Conservation (phyloP, 2,797 vertebrate genomes). For the Acrossocheilus fasciatus region DNA sequence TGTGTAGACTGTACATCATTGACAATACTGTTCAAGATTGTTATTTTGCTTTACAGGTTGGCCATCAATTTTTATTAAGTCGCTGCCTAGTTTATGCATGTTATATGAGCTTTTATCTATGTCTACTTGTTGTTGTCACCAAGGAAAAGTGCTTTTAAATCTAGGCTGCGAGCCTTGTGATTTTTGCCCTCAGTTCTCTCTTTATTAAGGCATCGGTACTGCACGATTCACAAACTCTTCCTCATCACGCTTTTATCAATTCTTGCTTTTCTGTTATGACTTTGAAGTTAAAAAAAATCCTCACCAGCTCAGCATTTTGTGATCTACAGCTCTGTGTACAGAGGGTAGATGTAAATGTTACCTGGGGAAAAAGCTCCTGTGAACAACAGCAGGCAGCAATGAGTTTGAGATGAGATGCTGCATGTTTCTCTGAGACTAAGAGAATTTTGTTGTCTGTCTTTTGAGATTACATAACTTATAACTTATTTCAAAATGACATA, state of each 20-base stretch:
- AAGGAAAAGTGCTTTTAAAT: not conserved
- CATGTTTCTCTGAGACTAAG: slow-evolving; percentile 20
- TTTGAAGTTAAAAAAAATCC: slow-evolving; percentile 3
- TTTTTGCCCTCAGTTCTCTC: not conserved
- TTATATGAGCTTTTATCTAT: not conserved
- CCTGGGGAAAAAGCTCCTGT: not conserved
- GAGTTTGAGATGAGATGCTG: slow-evolving; percentile 15
- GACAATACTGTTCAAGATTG: not conserved
- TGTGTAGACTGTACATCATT: not conserved
- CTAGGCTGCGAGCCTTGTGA: not conserved
- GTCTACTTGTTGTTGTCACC: not conserved
- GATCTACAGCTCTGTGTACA: not conserved
- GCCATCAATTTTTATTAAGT: not conserved
- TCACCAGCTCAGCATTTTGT: not conserved
- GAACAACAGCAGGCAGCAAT: slow-evolving; percentile 17
- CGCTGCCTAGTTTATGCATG: not conserved
- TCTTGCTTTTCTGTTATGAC: not conserved
- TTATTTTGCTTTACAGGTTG: not conserved
- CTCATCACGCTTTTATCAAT: not conserved
- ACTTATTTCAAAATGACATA: slow-evolving; percentile 17
- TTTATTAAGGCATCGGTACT: not conserved
- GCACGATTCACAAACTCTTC: not conserved
- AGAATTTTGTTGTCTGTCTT: slow-evolving; percentile 36
- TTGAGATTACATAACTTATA: slow-evolving; percentile 33
- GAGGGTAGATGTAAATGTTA: slow-evolving; percentile 6